Percentiles rank a stretch among this genome's conserved stretches.
These are phyloP conservation scores for Betta splendens DNA, from an alignment of 2,797 vertebrate genomes.

Conservation along the genomic window DNA sequence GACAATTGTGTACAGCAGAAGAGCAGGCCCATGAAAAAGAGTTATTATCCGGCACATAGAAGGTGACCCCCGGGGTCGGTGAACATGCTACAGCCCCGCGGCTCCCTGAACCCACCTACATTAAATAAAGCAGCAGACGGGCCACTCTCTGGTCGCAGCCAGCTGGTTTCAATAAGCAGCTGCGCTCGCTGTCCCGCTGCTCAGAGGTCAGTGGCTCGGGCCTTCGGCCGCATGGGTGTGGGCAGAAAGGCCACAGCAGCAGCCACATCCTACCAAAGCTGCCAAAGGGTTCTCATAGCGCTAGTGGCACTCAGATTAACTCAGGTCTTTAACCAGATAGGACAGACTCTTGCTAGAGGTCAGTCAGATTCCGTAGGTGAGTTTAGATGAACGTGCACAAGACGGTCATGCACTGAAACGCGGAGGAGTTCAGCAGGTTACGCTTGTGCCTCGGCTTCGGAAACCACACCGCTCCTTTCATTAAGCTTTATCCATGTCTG, in stretches of 20 bases:
- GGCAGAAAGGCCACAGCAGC: too few relatives aligned
- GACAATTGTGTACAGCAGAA: slow-evolving; percentile 65
- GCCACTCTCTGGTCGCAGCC: slow-evolving; percentile 62
- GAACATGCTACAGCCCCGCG: slow-evolving; percentile 52
- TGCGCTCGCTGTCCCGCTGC: slow-evolving; percentile 47
- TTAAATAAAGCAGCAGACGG: slow-evolving; percentile 78
- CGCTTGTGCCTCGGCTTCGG: slow-evolving; percentile 3
- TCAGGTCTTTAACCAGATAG: too few relatives aligned
- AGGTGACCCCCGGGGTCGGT: slow-evolving; percentile 71
- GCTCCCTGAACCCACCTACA: slow-evolving; percentile 67
- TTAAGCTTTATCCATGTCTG: slow-evolving; percentile 43
- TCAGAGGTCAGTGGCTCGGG: slow-evolving; percentile 70
- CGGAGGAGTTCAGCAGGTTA: slow-evolving; percentile 24
- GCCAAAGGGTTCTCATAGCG: too few relatives aligned
- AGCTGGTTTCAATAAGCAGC: slow-evolving; percentile 84
- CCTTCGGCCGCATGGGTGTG: slow-evolving; percentile 55
- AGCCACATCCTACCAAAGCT: too few relatives aligned
- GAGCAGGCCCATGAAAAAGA: slow-evolving; percentile 74
- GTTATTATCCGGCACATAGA: slow-evolving; percentile 54
- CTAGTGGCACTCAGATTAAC: too few relatives aligned
- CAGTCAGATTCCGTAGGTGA: too few relatives aligned
- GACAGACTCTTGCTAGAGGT: too few relatives aligned
- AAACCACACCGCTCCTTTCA: slow-evolving; percentile 45
- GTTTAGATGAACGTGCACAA: too few relatives aligned
- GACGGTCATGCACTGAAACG: slow-evolving; percentile 4